Evolutionary conservation across 2,888 invertebrate genomes (phyloP).

Genomic region (Drosophila meridionalis): DNA sequence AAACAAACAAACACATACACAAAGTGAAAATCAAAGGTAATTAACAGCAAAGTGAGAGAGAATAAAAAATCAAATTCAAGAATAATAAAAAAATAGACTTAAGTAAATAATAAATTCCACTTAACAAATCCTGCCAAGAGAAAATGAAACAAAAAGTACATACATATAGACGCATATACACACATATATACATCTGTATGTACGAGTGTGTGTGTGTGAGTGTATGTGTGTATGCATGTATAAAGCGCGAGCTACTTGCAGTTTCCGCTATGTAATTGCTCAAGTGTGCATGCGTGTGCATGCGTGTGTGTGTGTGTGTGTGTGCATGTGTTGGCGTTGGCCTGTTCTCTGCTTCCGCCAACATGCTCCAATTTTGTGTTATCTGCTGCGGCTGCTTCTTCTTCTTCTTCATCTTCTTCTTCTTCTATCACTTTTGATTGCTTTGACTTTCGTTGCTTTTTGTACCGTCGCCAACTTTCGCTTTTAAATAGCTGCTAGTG

Average conservation of each 20-base stretch:
- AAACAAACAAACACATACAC: neutral
- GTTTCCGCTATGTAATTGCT: constrained; percentile 20
- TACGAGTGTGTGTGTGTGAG: too few relatives aligned
- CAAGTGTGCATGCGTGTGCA: constrained; percentile 21
- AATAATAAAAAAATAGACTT: neutral
- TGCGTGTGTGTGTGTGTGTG: constrained; percentile 8
- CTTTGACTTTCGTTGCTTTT: constrained; percentile 60
- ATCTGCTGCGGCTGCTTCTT: constrained; percentile 31
- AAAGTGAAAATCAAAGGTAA: constrained; percentile 22
- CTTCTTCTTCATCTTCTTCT: constrained; percentile 7
- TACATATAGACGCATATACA: neutral
- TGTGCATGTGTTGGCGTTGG: constrained; percentile 9
- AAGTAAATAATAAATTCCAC: too few relatives aligned
- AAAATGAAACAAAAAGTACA: neutral
- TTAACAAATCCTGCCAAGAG: neutral
- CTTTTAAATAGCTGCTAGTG: constrained; percentile 26
- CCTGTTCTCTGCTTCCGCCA: constrained; percentile 38
- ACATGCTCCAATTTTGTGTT: constrained; percentile 60
- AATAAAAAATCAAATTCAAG: neutral
- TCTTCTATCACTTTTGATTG: constrained; percentile 44
- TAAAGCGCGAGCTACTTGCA: constrained; percentile 9
- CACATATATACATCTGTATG: neutral
- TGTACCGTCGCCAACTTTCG: constrained; percentile 22
- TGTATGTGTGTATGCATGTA: neutral
- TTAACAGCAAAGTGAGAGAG: neutral